Conservation (phyloP, 2,797 vertebrate species). For the Neosilurus hyrtlii region DNA sequence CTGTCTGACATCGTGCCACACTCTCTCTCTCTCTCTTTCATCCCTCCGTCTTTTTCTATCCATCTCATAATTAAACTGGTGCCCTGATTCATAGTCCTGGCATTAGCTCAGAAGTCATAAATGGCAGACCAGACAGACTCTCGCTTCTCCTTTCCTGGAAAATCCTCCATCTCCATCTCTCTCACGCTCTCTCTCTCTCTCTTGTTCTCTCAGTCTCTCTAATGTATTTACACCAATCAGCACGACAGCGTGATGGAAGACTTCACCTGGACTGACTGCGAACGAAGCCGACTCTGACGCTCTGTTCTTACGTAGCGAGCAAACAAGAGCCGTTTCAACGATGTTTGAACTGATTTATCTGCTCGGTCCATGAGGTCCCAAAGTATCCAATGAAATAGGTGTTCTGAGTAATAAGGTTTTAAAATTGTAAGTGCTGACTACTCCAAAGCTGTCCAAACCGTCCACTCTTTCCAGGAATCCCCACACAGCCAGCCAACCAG, state of each 20-base stretch:
- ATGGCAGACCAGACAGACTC: conserved; percentile 21
- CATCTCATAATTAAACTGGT: conserved; percentile 29
- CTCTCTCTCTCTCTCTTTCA: not conserved
- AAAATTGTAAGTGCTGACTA: no score
- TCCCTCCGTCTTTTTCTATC: not conserved
- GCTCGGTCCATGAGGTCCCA: not conserved
- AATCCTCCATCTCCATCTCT: not conserved
- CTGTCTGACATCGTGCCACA: not conserved
- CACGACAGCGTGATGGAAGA: not conserved
- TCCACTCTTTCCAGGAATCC: not conserved
- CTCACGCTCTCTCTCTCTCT: not conserved
- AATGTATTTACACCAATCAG: conserved; percentile 13
- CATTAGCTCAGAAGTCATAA: conserved; percentile 12
- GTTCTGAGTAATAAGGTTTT: not conserved
- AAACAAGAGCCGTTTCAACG: not conserved
- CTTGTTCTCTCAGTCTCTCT: not conserved
- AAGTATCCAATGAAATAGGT: not conserved
- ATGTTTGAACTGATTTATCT: not conserved
- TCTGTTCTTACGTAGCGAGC: not conserved
- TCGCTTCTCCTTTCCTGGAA: conserved; percentile 1
- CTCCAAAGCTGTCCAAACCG: not conserved
- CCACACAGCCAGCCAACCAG: no score
- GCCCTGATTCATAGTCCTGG: conserved; percentile 26
- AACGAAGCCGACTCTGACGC: not conserved
- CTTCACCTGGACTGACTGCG: conserved; percentile 7